Conservation (phyloP, 2,888 invertebrate species). For the Zygogramma bicolorata region DNA sequence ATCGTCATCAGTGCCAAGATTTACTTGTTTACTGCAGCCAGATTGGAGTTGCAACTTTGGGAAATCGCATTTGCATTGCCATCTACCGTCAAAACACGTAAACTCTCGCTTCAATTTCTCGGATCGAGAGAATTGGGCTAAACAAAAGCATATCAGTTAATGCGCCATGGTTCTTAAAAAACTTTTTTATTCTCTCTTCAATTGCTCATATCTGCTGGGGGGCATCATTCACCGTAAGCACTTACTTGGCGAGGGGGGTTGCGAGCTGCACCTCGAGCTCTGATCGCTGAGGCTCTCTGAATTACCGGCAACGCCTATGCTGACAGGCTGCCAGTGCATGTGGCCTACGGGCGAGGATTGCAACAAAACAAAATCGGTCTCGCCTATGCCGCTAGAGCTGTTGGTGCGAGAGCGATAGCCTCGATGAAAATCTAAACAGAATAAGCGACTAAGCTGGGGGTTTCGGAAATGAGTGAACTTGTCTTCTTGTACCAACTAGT, state of each 20-base stretch:
- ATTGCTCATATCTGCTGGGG: not conserved
- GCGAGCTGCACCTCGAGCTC: slow-evolving; percentile 65
- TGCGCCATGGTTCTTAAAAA: too few relatives aligned
- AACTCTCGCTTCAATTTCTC: too few relatives aligned
- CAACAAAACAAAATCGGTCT: slow-evolving; percentile 70
- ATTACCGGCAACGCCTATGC: slow-evolving; percentile 64
- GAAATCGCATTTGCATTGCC: too few relatives aligned
- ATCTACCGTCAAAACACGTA: too few relatives aligned
- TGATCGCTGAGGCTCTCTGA: slow-evolving; percentile 65
- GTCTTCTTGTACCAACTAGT: too few relatives aligned
- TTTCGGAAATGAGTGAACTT: not conserved
- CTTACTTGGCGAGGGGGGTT: slow-evolving; percentile 62
- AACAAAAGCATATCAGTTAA: too few relatives aligned
- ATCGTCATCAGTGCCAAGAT: too few relatives aligned
- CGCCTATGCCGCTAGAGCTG: slow-evolving; percentile 63
- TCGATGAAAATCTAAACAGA: slow-evolving; percentile 48
- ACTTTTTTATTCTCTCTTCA: too few relatives aligned
- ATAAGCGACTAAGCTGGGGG: slow-evolving; percentile 46
- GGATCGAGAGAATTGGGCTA: too few relatives aligned
- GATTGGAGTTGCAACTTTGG: too few relatives aligned
- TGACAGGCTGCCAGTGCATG: slow-evolving; percentile 68
- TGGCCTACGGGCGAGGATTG: slow-evolving; percentile 69
- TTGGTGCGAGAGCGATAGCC: slow-evolving; percentile 62
- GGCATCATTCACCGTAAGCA: slow-evolving; percentile 8
- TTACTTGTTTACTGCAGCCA: too few relatives aligned